phyloP scores from a whole-genome alignment of 1,140 invertebrate genomes.

The Probaryconus sp. region DNA sequence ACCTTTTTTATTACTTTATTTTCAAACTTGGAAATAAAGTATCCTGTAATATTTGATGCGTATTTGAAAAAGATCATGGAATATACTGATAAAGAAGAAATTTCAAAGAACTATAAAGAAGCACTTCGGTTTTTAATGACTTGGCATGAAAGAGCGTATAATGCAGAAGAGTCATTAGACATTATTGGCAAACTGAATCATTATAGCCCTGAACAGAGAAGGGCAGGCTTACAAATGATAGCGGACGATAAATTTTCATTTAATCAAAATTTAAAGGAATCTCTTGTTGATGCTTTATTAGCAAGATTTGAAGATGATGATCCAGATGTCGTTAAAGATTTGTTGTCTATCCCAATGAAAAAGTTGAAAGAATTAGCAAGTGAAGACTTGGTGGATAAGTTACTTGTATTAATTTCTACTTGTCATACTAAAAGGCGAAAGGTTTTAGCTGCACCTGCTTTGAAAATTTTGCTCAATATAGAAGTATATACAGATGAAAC shows the following conservation, averaged over 20 bases:
- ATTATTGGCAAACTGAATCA: slow-evolving; percentile 85
- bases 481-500: slow-evolving; percentile 68
- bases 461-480: slow-evolving; percentile 71
- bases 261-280: slow-evolving; percentile 64
- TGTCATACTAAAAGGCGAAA: slow-evolving; percentile 64
- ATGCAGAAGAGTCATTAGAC: slow-evolving; percentile 76
- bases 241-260: slow-evolving; percentile 57
- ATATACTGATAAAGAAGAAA: slow-evolving; percentile 38
- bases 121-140: slow-evolving; percentile 69
- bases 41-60: slow-evolving; percentile 83
- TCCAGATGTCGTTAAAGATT: slow-evolving; percentile 62
- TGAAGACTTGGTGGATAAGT: slow-evolving; percentile 66
- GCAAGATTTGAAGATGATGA: slow-evolving; percentile 71
- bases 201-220: slow-evolving; percentile 80
- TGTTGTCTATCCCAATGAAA: slow-evolving; percentile 66
- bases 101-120: slow-evolving; percentile 35
- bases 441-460: slow-evolving; percentile 64
- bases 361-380: slow-evolving; percentile 63
- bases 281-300: slow-evolving; percentile 66
- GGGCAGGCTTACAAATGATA: slow-evolving; percentile 78
- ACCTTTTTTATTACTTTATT: slow-evolving; percentile 69
- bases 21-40: slow-evolving; percentile 81
- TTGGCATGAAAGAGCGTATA: slow-evolving; percentile 64
- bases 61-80: slow-evolving; percentile 70
- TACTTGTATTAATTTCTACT: slow-evolving; percentile 67